Conservation (phyloP, 2,797 vertebrate genomes). For the Rhincodon typus region DNA sequence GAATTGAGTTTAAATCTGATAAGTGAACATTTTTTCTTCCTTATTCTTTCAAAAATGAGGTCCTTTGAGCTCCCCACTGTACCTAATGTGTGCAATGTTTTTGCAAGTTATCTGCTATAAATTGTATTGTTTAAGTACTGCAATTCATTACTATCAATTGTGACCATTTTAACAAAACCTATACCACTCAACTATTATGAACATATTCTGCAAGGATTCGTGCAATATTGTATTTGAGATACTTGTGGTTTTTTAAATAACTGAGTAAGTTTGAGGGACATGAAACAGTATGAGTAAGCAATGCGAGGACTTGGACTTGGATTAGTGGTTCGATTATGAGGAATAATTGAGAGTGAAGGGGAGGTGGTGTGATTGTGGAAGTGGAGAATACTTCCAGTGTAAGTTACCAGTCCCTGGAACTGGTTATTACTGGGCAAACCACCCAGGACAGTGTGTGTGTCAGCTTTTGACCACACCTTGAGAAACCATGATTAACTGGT, state of each 20-base stretch:
- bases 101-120: neutral
- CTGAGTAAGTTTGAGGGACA: neutral
- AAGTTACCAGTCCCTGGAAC: neutral
- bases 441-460: too few species aligned
- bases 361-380: too few species aligned
- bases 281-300: neutral
- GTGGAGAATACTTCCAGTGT: neutral
- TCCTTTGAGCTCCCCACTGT: neutral
- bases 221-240: neutral
- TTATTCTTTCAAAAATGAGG: neutral
- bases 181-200: neutral
- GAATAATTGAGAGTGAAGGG: neutral
- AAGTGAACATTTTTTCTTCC: neutral
- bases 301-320: neutral
- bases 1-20: neutral
- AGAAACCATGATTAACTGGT: too few species aligned
- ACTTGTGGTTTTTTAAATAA: neutral
- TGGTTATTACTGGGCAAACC: too few species aligned
- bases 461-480: too few species aligned
- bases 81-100: neutral
- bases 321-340: neutral
- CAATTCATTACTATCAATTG: neutral
- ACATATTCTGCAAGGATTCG: neutral
- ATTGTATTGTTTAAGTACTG: neutral
- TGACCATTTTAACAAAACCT: neutral